Base-by-base conservation (phyloP, 2,797 vertebrate genomes). In the Poecilia velifera region DNA sequence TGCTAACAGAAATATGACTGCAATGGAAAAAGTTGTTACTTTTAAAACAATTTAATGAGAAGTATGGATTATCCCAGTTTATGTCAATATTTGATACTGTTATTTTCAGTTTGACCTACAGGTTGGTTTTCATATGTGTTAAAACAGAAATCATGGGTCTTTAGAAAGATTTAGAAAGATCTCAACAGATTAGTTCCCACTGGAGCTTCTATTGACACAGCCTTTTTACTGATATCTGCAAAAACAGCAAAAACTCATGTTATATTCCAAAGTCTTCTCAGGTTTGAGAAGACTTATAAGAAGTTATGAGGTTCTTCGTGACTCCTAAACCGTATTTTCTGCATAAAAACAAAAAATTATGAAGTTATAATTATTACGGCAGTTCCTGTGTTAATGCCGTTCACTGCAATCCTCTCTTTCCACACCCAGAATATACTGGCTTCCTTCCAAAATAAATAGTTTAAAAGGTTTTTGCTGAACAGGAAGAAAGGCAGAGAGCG, bases 111-210 rank as follows among this genome's bases (percentile, higher is more conserved):
- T 28, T 10, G 4, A 9, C 14, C 16, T 70, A 45, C 53, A 39
- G 6, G 57, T 43, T 64, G 49, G 73, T 80, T 90, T 88, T 82
- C 55, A 78, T 83, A 77, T 89, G 49, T 83, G 25, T 87, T 70
- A 12, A 68, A 86, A 81, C 4, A 88, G 49, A 88, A 83, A 86
- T 31, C 0, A 39, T 64, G 0, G 5, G 2, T 64, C 14, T 34
- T 34, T 41, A 41, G 41, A 41, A 41, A 41, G 59, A 62, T 62
- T 62, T 16, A 62, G 6, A 62, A 28, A 31, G 28, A 10, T 41
- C 3, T 68, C 64, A 25, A 68, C 9, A 41, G 20, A 41, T 68
- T 18, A 41, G 2, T 22, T 4, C 3, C 64, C 8, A 68, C 22
- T 0, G 4, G 36, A 4, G 9, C 36, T 41, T 41, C 7, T 25